Percentiles rank a stretch among this genome's conserved stretches.
Evolutionary conservation across 2,888 invertebrate genomes (phyloP).

Genomic region (Serripes groenlandicus): DNA sequence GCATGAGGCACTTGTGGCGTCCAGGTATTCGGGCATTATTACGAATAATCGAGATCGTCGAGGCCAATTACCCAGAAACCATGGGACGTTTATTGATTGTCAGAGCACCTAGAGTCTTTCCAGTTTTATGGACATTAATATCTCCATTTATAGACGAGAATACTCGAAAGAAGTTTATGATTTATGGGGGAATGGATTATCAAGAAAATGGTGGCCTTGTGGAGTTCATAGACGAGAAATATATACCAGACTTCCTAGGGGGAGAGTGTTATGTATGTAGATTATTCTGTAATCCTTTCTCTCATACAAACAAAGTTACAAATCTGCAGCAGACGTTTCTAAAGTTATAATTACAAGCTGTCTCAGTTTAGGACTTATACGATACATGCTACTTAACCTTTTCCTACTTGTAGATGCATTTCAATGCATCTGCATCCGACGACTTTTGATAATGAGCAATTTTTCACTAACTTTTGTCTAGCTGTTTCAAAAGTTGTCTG

Average conservation of each 20-base stretch:
- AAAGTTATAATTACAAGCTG: too few species aligned
- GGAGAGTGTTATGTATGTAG: conserved; percentile 93
- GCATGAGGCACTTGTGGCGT: conserved; percentile 98
- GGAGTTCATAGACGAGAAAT: conserved; percentile 94
- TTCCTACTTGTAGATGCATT: too few species aligned
- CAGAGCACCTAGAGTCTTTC: conserved; percentile 96
- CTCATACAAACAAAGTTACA: too few species aligned
- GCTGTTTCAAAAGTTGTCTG: too few species aligned
- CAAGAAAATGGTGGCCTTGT: conserved; percentile 93
- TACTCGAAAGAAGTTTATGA: conserved; percentile 96
- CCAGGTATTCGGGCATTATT: conserved; percentile 92
- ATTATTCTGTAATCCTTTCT: too few species aligned
- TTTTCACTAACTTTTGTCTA: too few species aligned
- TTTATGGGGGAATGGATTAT: conserved; percentile 96
- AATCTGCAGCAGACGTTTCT: too few species aligned
- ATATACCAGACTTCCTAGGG: conserved; percentile 97
- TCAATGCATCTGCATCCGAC: too few species aligned
- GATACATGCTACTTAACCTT: too few species aligned
- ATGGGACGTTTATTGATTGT: conserved; percentile 96
- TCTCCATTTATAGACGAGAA: conserved; percentile 98
- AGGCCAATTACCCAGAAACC: conserved; percentile 98
- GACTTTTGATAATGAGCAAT: too few species aligned
- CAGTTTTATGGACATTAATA: conserved; percentile 97
- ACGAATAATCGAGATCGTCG: conserved; percentile 93
- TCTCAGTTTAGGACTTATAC: too few species aligned